Percentiles rank a stretch among this genome's conserved stretches.
Evolutionary conservation across 2,888 invertebrate genomes (phyloP).

Genomic region (Machimus rusticus): DNA sequence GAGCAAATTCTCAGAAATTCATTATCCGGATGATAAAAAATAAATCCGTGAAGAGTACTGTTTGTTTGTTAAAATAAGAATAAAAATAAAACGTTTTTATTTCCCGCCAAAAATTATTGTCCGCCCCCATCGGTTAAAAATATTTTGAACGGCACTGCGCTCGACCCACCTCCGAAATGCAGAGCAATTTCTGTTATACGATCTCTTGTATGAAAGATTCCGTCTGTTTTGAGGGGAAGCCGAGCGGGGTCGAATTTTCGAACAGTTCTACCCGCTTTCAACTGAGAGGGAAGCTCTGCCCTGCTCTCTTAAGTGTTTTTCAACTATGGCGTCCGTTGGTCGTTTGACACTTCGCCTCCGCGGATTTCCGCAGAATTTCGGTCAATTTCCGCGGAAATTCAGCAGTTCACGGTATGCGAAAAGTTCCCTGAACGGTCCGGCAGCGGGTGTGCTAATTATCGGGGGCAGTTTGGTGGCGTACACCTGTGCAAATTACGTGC

Average conservation of each 20-base stretch:
- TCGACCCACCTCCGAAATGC: not conserved
- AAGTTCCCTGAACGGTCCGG: slow-evolving; percentile 50
- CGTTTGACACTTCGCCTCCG: slow-evolving; percentile 52
- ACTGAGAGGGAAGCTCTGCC: not conserved
- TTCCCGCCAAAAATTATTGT: not conserved
- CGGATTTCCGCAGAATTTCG: slow-evolving; percentile 53
- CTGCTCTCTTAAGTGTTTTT: slow-evolving; percentile 47
- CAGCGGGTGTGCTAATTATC: slow-evolving; percentile 55
- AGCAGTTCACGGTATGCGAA: slow-evolving; percentile 50
- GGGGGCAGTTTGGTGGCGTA: slow-evolving; percentile 64
- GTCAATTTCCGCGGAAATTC: slow-evolving; percentile 51
- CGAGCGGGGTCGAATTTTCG: not conserved
- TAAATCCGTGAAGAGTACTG: not conserved
- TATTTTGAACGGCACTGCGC: not conserved
- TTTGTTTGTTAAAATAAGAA: not conserved
- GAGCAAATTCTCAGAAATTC: not conserved
- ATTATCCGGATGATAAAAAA: not conserved
- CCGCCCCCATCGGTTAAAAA: not conserved
- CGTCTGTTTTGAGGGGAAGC: not conserved
- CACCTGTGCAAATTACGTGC: slow-evolving; percentile 61
- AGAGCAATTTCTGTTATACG: not conserved
- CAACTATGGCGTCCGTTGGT: slow-evolving; percentile 57
- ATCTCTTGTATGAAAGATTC: not conserved
- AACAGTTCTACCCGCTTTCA: not conserved
- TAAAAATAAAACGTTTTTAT: not conserved